phyloP scores from a whole-genome alignment of 2,113 vertebrate species.

The Hystrix cristata region DNA sequence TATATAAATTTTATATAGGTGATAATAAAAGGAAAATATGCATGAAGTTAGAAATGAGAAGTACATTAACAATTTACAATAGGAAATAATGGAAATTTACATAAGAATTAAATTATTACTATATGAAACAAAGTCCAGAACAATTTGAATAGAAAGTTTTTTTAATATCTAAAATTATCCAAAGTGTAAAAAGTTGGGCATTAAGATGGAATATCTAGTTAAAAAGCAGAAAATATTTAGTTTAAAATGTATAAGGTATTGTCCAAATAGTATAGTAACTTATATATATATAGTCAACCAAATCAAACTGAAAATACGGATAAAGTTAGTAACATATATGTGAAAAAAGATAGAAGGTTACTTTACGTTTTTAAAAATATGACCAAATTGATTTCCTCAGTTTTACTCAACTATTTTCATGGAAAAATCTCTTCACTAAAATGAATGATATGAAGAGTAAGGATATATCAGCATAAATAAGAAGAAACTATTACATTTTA shows the following conservation, averaged over 20 bases:
- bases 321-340: not conserved
- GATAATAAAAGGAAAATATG: slow-evolving; percentile 6
- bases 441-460: not conserved
- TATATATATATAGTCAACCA: not conserved
- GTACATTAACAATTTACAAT: not conserved
- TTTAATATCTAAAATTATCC: not conserved
- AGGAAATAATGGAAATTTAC: not conserved
- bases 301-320: not conserved
- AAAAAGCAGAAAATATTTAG: not conserved
- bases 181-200: not conserved
- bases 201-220: not conserved
- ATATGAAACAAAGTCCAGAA: not conserved
- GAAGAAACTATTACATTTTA: not conserved
- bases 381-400: not conserved
- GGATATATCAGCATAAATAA: not conserved
- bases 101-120: not conserved
- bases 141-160: not conserved
- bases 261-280: not conserved
- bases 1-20: not conserved
- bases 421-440: not conserved
- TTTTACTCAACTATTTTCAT: not conserved
- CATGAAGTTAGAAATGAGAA: slow-evolving; percentile 24
- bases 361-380: not conserved
- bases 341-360: not conserved
- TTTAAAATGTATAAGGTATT: not conserved